phyloP scores from a whole-genome alignment of 2,797 vertebrate species.

The Phataginus tetradactyla region DNA sequence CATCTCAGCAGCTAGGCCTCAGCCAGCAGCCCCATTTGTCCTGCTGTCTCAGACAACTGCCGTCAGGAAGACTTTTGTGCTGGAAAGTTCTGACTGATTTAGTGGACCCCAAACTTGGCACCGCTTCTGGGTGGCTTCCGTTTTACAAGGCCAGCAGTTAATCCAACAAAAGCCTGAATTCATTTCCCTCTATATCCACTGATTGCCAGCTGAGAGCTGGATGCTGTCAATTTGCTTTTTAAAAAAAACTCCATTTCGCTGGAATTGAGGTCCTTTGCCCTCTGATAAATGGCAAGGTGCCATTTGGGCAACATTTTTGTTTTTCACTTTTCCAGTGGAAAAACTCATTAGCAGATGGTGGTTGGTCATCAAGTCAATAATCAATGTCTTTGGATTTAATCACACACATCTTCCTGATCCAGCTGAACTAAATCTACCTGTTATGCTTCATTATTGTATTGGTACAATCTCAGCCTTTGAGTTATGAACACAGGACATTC shows the following conservation, averaged over 20 bases:
- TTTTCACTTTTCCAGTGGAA: slow-evolving; percentile 35
- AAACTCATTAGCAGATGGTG: slow-evolving; percentile 73
- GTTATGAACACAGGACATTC: background rate
- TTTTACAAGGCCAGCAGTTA: slow-evolving; percentile 79
- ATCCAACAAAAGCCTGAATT: slow-evolving; percentile 79
- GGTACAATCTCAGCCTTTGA: background rate
- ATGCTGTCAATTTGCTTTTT: slow-evolving; percentile 59
- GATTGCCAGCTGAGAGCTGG: slow-evolving; percentile 77
- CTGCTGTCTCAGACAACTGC: slow-evolving; percentile 6
- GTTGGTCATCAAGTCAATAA: slow-evolving; percentile 55
- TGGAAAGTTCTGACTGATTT: slow-evolving; percentile 71
- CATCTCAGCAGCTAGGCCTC: background rate
- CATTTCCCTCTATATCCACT: slow-evolving; percentile 71
- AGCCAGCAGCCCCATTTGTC: slow-evolving; percentile 31
- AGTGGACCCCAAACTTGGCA: slow-evolving; percentile 67
- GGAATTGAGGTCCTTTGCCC: slow-evolving; percentile 69
- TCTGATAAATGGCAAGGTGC: slow-evolving; percentile 57
- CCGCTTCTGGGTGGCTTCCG: slow-evolving; percentile 56
- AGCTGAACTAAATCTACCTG: slow-evolving; percentile 57
- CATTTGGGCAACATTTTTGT: slow-evolving; percentile 55
- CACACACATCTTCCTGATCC: slow-evolving; percentile 30
- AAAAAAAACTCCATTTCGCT: slow-evolving; percentile 62
- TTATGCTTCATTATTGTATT: slow-evolving; percentile 32
- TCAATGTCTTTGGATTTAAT: slow-evolving; percentile 69
- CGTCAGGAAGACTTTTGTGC: slow-evolving; percentile 21